A percentile compares a stretch with the other conserved stretches of the same genome.
phyloP scores from a whole-genome alignment of 2,113 vertebrate species.

The Zapus hudsonius region DNA sequence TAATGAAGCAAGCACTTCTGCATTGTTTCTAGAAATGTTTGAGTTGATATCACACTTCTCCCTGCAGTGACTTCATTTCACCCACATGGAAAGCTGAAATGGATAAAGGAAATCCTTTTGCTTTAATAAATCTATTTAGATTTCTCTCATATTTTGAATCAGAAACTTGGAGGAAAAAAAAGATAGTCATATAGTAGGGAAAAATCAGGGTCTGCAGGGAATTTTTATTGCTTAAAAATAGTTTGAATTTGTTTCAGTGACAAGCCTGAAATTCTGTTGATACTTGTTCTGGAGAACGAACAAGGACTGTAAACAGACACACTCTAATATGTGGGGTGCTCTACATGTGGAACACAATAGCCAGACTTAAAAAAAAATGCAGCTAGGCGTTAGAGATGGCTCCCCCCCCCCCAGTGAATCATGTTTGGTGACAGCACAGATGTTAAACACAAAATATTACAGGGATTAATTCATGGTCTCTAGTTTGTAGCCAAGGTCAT shows the following conservation, averaged over 20 bases:
- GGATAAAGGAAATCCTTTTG: slow-evolving; percentile 38
- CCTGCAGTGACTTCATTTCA: not conserved
- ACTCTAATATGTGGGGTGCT: not conserved
- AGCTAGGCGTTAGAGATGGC: slow-evolving; percentile 21
- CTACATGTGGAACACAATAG: slow-evolving; percentile 16
- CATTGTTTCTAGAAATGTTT: slow-evolving; percentile 1
- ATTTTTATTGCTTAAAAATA: not conserved
- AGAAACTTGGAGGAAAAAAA: not conserved
- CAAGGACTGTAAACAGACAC: not conserved
- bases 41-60: not conserved
- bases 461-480: slow-evolving; percentile 76
- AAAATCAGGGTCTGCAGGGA: not conserved
- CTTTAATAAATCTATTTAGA: slow-evolving; percentile 10
- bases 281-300: slow-evolving; percentile 38
- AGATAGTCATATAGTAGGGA: not conserved
- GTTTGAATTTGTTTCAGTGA: not conserved
- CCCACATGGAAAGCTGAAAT: slow-evolving; percentile 1
- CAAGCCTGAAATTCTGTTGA: not conserved
- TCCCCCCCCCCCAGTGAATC: no score
- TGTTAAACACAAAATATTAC: slow-evolving; percentile 80
- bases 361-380: not conserved
- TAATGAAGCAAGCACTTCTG: not conserved
- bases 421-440: slow-evolving; percentile 74
- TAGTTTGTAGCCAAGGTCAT: slow-evolving; percentile 78
- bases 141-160: slow-evolving; percentile 18